phyloP scores from a whole-genome alignment of 1,140 invertebrate genomes.

The Thalassaphorura encarpata region DNA sequence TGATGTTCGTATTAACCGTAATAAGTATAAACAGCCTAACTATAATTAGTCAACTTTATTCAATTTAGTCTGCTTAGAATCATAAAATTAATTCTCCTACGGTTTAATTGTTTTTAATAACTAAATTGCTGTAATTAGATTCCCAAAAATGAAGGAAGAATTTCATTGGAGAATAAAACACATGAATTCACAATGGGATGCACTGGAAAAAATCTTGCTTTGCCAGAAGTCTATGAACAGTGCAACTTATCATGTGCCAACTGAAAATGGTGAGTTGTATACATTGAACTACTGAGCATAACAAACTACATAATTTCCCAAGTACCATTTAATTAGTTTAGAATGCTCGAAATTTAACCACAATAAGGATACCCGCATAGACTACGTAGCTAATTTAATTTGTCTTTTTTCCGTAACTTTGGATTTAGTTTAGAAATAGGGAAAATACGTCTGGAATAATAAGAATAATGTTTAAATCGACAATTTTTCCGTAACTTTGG shows the following conservation, averaged over 20 bases:
- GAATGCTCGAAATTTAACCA: no score
- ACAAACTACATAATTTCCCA: no score
- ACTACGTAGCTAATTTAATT: no score
- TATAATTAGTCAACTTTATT: not conserved
- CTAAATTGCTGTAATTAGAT: conserved; percentile 2
- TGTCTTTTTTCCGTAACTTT: no score
- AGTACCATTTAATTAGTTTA: no score
- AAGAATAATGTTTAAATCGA: no score
- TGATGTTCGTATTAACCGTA: not conserved
- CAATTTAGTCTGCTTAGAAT: not conserved
- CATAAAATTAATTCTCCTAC: not conserved
- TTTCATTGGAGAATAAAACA: conserved; percentile 30
- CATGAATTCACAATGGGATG: conserved; percentile 30
- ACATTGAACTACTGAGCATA: not conserved
- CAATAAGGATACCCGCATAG: no score
- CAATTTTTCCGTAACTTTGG: no score
- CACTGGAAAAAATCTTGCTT: conserved; percentile 25
- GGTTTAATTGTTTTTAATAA: not conserved
- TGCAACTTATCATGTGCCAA: not conserved
- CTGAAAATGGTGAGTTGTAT: conserved; percentile 2
- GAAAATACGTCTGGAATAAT: no score
- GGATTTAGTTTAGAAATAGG: no score
- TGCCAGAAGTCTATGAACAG: conserved; percentile 1
- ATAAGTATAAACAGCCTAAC: not conserved
- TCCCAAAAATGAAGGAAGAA: conserved; percentile 29